phyloP scores from a whole-genome alignment of 2,797 vertebrate genomes.

The Australoheros facetus region DNA sequence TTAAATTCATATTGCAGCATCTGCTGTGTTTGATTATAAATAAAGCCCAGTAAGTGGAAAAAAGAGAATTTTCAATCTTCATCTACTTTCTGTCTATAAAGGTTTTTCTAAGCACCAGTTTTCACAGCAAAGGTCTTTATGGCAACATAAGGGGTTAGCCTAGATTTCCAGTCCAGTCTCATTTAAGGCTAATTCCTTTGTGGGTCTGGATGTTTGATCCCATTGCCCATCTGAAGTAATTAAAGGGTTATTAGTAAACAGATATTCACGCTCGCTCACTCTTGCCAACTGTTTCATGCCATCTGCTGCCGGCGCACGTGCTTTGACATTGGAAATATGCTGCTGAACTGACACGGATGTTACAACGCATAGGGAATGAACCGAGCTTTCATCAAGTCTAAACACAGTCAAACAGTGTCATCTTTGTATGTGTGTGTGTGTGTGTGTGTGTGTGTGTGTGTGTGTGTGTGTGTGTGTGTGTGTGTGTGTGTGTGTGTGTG shows the following conservation, averaged over 20 bases:
- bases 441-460: slow-evolving; percentile 25
- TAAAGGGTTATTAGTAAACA: slow-evolving; percentile 89
- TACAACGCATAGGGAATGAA: slow-evolving; percentile 65
- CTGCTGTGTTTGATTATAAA: slow-evolving; percentile 45
- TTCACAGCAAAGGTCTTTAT: slow-evolving; percentile 69
- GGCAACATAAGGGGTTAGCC: slow-evolving; percentile 67
- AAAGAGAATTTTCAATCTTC: slow-evolving; percentile 52
- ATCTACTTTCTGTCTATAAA: slow-evolving; percentile 28
- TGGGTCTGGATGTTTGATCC: slow-evolving; percentile 82
- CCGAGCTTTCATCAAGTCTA: slow-evolving; percentile 73
- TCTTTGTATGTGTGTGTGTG: slow-evolving; percentile 36
- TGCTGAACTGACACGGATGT: slow-evolving; percentile 64
- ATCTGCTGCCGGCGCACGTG: slow-evolving; percentile 81
- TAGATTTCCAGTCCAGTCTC: slow-evolving; percentile 71
- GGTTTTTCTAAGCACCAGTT: slow-evolving; percentile 30
- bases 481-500: background rate
- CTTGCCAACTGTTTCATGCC: slow-evolving; percentile 86
- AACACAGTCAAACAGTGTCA: slow-evolving; percentile 76
- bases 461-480: slow-evolving; percentile 7
- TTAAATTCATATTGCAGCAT: slow-evolving; percentile 41
- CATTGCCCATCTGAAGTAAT: slow-evolving; percentile 86
- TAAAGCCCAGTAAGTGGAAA: slow-evolving; percentile 38
- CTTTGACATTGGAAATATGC: slow-evolving; percentile 83
- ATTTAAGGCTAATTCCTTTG: slow-evolving; percentile 82
- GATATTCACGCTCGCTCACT: slow-evolving; percentile 84